These are phyloP conservation scores for Manacus vitellinus DNA, from an alignment of 2,113 vertebrate genomes.

Conservation along the genomic window DNA sequence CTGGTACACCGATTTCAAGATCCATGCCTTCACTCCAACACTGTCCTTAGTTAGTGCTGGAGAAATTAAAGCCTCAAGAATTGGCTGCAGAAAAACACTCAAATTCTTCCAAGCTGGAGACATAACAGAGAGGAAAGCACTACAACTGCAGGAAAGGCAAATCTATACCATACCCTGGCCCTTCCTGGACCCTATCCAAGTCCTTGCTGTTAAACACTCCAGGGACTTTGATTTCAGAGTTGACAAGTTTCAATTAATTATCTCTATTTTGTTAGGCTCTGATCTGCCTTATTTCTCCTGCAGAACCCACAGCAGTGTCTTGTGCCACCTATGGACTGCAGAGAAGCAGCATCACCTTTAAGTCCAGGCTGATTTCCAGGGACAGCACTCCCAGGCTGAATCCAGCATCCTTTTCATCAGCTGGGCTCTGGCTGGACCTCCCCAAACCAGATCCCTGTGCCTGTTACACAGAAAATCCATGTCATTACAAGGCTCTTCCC, in stretches of 20 bases:
- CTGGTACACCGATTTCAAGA: rapidly evolving
- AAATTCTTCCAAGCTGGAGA: not conserved
- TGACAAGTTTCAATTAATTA: constrained; percentile 6
- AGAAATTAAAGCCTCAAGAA: not conserved
- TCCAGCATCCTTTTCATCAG: not conserved
- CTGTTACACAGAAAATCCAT: not conserved
- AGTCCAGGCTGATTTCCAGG: rapidly evolving
- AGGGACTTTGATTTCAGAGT: not conserved
- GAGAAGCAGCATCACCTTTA: not conserved
- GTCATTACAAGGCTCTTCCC: constrained; percentile 42
- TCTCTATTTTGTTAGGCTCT: not conserved
- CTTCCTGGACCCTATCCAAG: not conserved
- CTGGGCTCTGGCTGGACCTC: not conserved
- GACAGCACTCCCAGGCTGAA: not conserved
- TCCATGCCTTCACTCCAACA: not conserved
- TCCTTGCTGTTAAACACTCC: not conserved
- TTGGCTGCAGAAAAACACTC: not conserved
- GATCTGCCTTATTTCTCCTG: not conserved
- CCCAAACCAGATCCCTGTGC: not conserved
- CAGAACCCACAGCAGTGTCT: not conserved
- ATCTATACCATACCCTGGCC: not conserved
- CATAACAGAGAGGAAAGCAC: not conserved
- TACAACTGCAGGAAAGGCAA: not conserved
- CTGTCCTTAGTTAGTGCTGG: not conserved
- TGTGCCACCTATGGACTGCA: not conserved